Conservation (phyloP, 2,113 vertebrate genomes). For the Aepyceros melampus region DNA sequence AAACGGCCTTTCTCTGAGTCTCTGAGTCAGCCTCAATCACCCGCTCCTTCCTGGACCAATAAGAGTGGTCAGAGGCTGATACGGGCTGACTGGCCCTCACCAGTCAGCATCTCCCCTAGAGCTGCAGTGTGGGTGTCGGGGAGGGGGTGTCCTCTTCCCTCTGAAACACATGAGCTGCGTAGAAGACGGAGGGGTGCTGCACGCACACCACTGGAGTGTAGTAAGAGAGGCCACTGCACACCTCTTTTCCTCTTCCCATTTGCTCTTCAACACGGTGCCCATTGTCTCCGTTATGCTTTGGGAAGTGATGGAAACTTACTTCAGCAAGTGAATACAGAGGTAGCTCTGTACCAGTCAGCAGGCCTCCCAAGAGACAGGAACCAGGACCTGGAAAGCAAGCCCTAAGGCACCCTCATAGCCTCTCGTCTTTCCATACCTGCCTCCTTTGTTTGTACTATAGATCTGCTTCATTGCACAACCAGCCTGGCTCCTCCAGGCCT, state of each 20-base stretch:
- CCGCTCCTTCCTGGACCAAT: background rate
- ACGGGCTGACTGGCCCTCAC: background rate
- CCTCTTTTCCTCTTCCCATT: background rate
- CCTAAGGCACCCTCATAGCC: background rate
- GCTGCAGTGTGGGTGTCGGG: background rate
- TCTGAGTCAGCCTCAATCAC: background rate
- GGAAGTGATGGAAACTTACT: background rate
- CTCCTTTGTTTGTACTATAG: background rate
- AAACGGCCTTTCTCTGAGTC: background rate
- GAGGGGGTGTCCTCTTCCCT: background rate
- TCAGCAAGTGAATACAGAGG: background rate
- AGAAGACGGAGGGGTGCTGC: background rate
- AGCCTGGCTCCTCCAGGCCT: background rate
- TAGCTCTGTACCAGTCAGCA: background rate
- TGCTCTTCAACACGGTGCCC: background rate
- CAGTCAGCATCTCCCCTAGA: no score
- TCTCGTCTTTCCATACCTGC: background rate
- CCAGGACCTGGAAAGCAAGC: background rate
- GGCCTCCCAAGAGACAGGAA: background rate
- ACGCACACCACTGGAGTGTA: background rate
- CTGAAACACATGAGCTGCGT: background rate
- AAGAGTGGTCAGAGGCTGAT: background rate
- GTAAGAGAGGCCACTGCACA: background rate
- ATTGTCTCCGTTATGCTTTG: background rate
- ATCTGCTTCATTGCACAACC: background rate